Evolutionary conservation across 2,113 vertebrate species (phyloP).

Genomic region (Neogale vison): DNA sequence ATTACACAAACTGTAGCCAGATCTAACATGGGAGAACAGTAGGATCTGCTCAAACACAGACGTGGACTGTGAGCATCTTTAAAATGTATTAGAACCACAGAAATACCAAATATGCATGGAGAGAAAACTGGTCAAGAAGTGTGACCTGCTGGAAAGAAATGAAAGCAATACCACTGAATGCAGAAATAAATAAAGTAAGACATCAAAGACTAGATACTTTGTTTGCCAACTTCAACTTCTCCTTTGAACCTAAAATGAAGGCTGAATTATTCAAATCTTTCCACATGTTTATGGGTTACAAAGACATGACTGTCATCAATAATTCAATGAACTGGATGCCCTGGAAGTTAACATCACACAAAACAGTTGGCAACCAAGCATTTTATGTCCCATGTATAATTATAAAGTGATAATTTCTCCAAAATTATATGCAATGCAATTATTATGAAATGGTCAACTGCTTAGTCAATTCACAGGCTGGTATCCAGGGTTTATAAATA

Average conservation of each 20-base stretch:
- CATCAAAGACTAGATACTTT: background rate
- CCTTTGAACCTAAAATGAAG: background rate
- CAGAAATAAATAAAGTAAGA: background rate
- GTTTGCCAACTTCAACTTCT: background rate
- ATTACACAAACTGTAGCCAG: background rate
- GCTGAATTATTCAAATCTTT: constrained; percentile 13
- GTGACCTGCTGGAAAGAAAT: background rate
- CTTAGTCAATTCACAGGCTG: background rate
- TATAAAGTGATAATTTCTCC: background rate
- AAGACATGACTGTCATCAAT: background rate
- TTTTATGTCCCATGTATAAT: background rate
- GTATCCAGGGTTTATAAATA: background rate
- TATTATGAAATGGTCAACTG: background rate
- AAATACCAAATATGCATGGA: background rate
- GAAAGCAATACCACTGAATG: background rate
- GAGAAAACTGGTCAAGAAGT: background rate
- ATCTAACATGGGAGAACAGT: background rate
- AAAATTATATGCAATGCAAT: background rate
- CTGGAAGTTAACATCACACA: background rate
- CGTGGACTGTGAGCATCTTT: background rate
- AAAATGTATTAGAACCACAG: background rate
- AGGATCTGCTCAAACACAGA: background rate
- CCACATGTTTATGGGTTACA: background rate
- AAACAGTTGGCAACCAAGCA: background rate
- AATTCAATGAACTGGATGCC: constrained; percentile 13